Conservation (phyloP, 2,888 invertebrate species). For the Lasioglossum leucozonium region DNA sequence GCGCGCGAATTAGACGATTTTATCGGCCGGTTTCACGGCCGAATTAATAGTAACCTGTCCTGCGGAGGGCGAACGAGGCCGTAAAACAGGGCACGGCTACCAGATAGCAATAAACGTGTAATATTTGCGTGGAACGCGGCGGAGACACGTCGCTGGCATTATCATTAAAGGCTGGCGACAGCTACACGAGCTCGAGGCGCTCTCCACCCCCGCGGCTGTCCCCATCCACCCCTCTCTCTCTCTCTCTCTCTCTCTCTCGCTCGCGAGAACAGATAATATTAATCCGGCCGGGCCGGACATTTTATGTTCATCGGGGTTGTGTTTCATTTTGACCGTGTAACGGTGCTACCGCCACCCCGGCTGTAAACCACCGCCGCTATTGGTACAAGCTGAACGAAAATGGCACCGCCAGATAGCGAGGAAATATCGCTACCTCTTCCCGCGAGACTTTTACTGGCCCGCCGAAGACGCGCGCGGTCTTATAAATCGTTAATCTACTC, state of each 20-base stretch:
- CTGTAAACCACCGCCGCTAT: conserved; percentile 34
- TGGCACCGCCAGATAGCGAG: conserved; percentile 34
- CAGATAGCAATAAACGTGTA: conserved; percentile 51
- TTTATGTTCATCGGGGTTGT: conserved; percentile 38
- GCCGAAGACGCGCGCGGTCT: neutral
- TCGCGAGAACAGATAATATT: conserved; percentile 40
- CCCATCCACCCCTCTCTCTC: neutral
- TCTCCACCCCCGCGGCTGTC: neutral
- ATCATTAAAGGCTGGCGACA: conserved; percentile 51
- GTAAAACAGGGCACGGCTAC: conserved; percentile 47
- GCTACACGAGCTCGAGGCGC: conserved; percentile 7
- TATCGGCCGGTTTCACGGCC: conserved; percentile 24
- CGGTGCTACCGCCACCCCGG: conserved; percentile 10
- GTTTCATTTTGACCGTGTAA: conserved; percentile 45
- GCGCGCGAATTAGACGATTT: conserved; percentile 13
- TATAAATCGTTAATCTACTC: neutral
- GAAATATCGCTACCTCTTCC: conserved; percentile 14
- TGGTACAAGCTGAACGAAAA: conserved; percentile 44
- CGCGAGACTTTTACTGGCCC: conserved; percentile 21
- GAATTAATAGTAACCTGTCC: conserved; percentile 33
- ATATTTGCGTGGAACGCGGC: conserved; percentile 23
- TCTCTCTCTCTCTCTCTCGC: neutral
- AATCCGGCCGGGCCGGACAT: conserved; percentile 39
- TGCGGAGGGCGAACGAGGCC: conserved; percentile 23
- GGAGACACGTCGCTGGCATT: conserved; percentile 38